phyloP scores from a whole-genome alignment of 2,113 vertebrate species.

The Forbesichthys papilliferus region DNA sequence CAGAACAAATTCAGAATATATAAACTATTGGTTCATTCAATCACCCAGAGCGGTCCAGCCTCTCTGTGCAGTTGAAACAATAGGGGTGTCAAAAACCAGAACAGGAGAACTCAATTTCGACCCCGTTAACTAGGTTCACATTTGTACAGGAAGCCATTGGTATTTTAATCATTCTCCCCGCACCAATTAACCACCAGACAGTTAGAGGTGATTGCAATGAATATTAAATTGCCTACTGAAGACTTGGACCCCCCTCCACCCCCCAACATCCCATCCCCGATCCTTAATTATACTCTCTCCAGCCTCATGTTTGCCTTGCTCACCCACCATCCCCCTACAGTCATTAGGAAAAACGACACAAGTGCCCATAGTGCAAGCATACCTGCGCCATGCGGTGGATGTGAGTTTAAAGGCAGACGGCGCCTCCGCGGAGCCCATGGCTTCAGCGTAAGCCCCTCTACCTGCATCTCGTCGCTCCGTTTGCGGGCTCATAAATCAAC shows the following conservation, averaged over 20 bases:
- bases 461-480: slow-evolving; percentile 1
- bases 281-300: slow-evolving; percentile 56
- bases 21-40: neutral
- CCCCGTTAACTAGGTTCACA: slow-evolving; percentile 41
- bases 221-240: slow-evolving; percentile 68
- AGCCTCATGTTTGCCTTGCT: slow-evolving; percentile 47
- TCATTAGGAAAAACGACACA: slow-evolving; percentile 70
- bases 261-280: slow-evolving; percentile 23
- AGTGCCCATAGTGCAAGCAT: slow-evolving; percentile 39
- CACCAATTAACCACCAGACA: slow-evolving; percentile 64
- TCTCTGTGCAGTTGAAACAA: slow-evolving; percentile 3
- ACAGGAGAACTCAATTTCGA: slow-evolving; percentile 36
- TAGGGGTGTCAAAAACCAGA: slow-evolving; percentile 28
- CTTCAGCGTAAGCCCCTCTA: slow-evolving; percentile 33
- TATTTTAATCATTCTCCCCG: slow-evolving; percentile 56
- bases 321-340: slow-evolving; percentile 41
- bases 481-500: slow-evolving; percentile 58
- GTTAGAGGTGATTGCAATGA: slow-evolving; percentile 66
- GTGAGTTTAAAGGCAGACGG: slow-evolving; percentile 56
- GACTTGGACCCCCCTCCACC: slow-evolving; percentile 46
- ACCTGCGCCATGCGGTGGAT: slow-evolving; percentile 42
- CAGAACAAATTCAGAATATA: no score
- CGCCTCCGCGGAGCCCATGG: slow-evolving; percentile 18
- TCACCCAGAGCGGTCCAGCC: neutral
- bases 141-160: slow-evolving; percentile 49